These are phyloP conservation scores for Pogona vitticeps DNA, from an alignment of 2,113 vertebrate species.

Conservation along the genomic window DNA sequence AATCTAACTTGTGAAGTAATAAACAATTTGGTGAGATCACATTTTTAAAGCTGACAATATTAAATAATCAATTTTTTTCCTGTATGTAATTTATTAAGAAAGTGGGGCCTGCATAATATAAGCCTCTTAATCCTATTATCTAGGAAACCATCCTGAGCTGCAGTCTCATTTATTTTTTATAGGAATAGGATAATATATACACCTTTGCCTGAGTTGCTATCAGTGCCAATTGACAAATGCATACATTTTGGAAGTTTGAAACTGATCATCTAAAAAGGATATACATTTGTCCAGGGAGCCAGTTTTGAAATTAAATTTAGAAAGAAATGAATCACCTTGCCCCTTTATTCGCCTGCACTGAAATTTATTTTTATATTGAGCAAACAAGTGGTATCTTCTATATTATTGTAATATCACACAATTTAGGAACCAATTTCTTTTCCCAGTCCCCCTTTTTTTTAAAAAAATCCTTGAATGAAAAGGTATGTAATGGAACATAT, in stretches of 20 bases:
- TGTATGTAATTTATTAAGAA: neutral
- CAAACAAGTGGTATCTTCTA: neutral
- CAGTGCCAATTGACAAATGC: neutral
- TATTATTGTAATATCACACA: neutral
- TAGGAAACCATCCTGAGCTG: neutral
- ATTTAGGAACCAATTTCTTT: neutral
- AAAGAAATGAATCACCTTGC: neutral
- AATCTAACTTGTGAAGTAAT: too few relatives aligned
- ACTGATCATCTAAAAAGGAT: neutral
- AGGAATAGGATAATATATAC: neutral
- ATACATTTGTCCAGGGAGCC: neutral
- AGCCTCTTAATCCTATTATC: neutral
- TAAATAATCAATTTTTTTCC: neutral
- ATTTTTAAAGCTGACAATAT: neutral
- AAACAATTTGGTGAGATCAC: neutral
- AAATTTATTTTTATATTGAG: constrained; percentile 15
- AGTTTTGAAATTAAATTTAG: constrained; percentile 9
- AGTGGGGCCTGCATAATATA: neutral
- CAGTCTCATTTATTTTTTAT: neutral
- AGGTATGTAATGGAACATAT: neutral
- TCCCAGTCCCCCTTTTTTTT: neutral
- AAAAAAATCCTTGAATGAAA: constrained; percentile 20
- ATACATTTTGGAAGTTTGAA: neutral
- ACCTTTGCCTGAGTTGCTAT: neutral
- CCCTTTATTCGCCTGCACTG: constrained; percentile 10